Base-by-base conservation (phyloP, 2,888 invertebrate species). In the Pharmacophagus antenor region DNA sequence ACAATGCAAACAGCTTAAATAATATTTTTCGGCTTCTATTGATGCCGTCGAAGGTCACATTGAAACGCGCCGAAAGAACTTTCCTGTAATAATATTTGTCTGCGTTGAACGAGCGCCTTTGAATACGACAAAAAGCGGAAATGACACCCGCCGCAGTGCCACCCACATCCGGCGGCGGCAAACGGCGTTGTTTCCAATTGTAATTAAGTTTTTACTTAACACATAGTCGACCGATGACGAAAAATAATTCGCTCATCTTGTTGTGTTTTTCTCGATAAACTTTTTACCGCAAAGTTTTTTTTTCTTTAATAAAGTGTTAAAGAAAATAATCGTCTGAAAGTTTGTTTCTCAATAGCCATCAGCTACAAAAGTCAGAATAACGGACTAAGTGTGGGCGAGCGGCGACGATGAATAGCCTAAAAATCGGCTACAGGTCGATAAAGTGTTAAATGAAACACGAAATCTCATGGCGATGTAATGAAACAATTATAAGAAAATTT, bases 161-260 rank as follows among this genome's bases (percentile, higher is more conserved):
- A 67, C 67, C 70, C 65, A 65, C 70, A 57, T 69, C 67, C 67
- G 67, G 54, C 64, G 66, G 56, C 54, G 61, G 56, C 53, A 55
- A 63, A 62, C 62, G 57, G 64, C 62, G 65, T 66, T 65, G 67
- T 71, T 74, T 70, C 72, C 72, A 74, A 72, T 74, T 67, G 73
- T 78, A 79, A 81, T 81, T 81, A 79, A 75, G 75, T 77, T 78
- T 77, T 76, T 74, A 72, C 70, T 64, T 47, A 62, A 62, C 68
- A n/a, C n/a, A n/a, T n/a, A n/a, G n/a, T n/a, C n/a, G n/a, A n/a
- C n/a, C n/a, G n/a, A n/a, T n/a, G n/a, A n/a, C n/a, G n/a, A n/a
- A n/a, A n/a, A n/a, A n/a, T n/a, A n/a, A n/a, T n/a, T n/a, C n/a
- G n/a, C n/a, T n/a, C n/a, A n/a, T n/a, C n/a, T n/a, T n/a, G n/a